These are phyloP conservation scores for Eublepharis macularius DNA, from an alignment of 2,113 vertebrate genomes.

Conservation along the genomic window DNA sequence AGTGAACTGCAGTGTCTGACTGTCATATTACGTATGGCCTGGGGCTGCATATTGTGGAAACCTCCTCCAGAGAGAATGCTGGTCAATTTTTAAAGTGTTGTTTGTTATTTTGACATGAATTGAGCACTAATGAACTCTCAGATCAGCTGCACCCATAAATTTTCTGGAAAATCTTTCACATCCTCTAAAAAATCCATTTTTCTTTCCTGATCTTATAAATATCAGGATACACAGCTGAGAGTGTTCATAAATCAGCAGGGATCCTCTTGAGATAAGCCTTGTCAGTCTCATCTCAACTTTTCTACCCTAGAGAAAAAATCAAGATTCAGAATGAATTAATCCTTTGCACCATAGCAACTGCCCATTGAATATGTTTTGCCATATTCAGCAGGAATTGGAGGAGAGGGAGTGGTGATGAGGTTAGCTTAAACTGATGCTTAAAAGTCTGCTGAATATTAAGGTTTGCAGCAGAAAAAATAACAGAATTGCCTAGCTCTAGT, in stretches of 20 bases:
- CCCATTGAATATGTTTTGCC: background rate
- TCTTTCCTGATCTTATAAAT: background rate
- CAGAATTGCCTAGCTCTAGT: background rate
- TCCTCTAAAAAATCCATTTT: constrained; percentile 4
- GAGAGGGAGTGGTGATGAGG: background rate
- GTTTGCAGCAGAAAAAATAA: background rate
- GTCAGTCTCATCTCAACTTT: background rate
- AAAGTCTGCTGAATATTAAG: background rate
- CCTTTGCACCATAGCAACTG: background rate
- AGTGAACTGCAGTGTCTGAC: background rate
- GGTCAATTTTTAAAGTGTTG: background rate
- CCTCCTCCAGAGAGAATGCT: background rate
- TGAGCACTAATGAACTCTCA: constrained; percentile 3
- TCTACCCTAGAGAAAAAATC: background rate
- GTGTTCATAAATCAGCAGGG: background rate
- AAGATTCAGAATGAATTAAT: background rate
- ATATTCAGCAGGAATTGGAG: background rate
- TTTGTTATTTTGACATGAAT: constrained; percentile 7
- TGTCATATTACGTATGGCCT: background rate
- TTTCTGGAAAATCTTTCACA: background rate
- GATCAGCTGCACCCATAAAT: background rate
- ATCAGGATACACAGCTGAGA: background rate
- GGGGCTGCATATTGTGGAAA: background rate
- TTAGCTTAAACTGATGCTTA: background rate
- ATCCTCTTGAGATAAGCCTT: background rate